phyloP scores from a whole-genome alignment of 2,113 vertebrate genomes.

The Suncus etruscus region DNA sequence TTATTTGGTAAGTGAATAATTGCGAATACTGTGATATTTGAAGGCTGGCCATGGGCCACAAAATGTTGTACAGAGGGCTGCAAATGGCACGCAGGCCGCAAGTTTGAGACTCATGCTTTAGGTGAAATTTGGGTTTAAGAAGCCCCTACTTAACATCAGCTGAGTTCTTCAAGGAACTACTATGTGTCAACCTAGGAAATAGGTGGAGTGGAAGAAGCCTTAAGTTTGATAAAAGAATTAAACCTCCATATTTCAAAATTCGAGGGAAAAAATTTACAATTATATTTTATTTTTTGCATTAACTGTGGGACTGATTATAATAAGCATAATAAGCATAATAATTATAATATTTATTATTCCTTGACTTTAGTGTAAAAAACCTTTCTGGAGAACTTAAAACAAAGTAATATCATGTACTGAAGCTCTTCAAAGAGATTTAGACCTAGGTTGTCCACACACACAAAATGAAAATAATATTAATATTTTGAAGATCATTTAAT shows the following conservation, averaged over 20 bases:
- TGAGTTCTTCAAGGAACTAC: neutral
- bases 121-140: neutral
- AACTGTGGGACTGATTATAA: constrained; percentile 12
- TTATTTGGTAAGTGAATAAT: too few relatives aligned
- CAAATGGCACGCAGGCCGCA: too few relatives aligned
- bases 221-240: neutral
- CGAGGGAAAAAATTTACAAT: neutral
- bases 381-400: neutral
- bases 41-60: too few relatives aligned
- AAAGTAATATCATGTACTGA: constrained; percentile 25
- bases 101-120: neutral
- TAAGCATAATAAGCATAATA: neutral
- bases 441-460: too few relatives aligned
- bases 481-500: neutral
- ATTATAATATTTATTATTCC: neutral
- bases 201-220: neutral
- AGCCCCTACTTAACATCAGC: neutral
- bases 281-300: neutral
- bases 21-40: too few relatives aligned
- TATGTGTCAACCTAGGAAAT: neutral
- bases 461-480: neutral
- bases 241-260: neutral
- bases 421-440: constrained; percentile 23
- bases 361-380: neutral
- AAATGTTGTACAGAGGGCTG: too few relatives aligned